A percentile compares a stretch with the other conserved stretches of the same genome.
Conservation (phyloP, 1,140 invertebrate species). For the Drosophila navojoa region DNA sequence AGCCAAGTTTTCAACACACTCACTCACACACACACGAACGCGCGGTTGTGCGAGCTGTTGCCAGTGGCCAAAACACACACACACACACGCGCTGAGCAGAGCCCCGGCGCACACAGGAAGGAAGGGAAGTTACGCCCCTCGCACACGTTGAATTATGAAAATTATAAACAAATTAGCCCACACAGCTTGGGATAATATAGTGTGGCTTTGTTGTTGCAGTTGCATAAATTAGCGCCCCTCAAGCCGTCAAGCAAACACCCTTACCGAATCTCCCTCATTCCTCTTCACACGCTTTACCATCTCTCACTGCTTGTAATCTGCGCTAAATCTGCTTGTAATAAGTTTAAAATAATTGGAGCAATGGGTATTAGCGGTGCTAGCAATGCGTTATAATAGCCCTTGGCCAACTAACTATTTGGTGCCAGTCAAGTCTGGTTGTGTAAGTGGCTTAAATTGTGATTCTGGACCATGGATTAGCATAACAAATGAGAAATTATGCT, state of each 20-base stretch:
- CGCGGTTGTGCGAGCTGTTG: constrained; percentile 28
- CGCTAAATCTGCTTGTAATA: constrained; percentile 77
- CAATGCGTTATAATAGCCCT: constrained; percentile 64
- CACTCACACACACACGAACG: constrained; percentile 24
- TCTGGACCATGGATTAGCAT: constrained; percentile 45
- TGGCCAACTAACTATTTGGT: constrained; percentile 19
- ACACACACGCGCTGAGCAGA: too few relatives aligned
- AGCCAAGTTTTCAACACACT: constrained; percentile 41
- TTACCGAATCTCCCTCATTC: constrained; percentile 24
- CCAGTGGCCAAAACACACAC: constrained; percentile 10
- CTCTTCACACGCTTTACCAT: not conserved
- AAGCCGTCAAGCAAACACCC: constrained; percentile 1
- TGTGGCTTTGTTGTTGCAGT: constrained; percentile 60
- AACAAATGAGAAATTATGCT: constrained; percentile 57
- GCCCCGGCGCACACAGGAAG: constrained; percentile 18
- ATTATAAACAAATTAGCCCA: constrained; percentile 79
- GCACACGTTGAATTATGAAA: constrained; percentile 77
- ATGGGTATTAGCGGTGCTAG: constrained; percentile 66
- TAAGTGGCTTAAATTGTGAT: constrained; percentile 14
- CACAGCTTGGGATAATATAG: constrained; percentile 67
- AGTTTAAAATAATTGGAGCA: constrained; percentile 78
- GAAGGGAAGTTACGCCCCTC: constrained; percentile 61
- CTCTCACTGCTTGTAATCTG: constrained; percentile 61
- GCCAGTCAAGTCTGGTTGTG: constrained; percentile 8
- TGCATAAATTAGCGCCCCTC: constrained; percentile 73